Conservation (phyloP, 2,113 vertebrate genomes). For the Ciconia stormi region DNA sequence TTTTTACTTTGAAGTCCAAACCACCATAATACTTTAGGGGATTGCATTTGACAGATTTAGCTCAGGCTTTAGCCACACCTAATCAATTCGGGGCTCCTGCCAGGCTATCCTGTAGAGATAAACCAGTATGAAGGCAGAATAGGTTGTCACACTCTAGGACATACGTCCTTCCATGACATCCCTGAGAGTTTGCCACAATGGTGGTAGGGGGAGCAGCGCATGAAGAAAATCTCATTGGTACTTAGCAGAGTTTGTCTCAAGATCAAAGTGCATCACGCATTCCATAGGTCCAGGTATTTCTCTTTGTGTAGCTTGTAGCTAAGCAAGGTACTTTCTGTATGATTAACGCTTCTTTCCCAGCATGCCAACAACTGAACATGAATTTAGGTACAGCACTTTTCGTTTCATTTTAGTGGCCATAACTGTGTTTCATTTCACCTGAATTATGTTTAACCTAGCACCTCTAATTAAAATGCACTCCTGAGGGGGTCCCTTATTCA, state of each 20-base stretch:
- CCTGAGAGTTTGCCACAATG: neutral
- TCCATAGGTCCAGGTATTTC: neutral
- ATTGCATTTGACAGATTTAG: neutral
- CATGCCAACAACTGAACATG: neutral
- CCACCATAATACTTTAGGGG: neutral
- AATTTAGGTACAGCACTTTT: neutral
- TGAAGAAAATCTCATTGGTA: neutral
- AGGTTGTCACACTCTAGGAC: neutral
- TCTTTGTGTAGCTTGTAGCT: neutral
- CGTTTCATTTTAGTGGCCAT: neutral
- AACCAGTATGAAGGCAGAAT: neutral
- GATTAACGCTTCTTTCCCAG: neutral
- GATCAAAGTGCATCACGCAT: neutral
- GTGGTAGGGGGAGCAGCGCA: fast-evolving
- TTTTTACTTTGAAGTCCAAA: neutral
- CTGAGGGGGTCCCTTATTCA: neutral
- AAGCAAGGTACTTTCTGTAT: neutral
- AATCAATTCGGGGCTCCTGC: fast-evolving
- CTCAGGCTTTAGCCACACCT: neutral
- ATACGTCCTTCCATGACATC: neutral
- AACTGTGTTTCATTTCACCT: neutral
- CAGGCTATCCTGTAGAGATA: neutral
- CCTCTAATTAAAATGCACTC: neutral
- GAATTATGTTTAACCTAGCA: neutral
- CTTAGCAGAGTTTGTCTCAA: neutral